Evolutionary conservation across 37 sponge, comb jelly and placozoan genomes (phyloP).

Genomic region (Lycopodina hypogea): DNA sequence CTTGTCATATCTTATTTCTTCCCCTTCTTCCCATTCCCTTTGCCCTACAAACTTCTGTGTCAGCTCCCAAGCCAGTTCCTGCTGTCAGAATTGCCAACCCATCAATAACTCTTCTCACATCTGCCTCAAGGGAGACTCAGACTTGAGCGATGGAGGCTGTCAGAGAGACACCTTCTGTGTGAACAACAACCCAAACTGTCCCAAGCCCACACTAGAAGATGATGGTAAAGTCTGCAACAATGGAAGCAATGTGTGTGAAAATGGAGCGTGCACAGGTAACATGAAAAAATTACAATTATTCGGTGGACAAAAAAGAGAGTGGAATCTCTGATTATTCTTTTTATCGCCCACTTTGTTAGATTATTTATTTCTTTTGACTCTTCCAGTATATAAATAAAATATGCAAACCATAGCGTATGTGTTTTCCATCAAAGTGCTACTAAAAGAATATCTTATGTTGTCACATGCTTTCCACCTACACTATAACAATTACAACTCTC

Average conservation of each 20-base stretch:
- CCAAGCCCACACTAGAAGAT: not conserved
- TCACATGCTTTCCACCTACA: no score
- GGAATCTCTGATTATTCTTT: not conserved
- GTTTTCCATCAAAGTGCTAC: no score
- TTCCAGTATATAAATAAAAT: no score
- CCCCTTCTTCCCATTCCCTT: not conserved
- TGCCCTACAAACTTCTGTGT: not conserved
- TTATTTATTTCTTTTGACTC: no score
- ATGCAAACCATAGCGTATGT: no score
- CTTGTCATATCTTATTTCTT: not conserved
- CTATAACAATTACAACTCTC: no score
- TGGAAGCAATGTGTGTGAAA: constrained; percentile 35
- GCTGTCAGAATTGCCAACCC: constrained; percentile 3
- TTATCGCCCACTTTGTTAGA: no score
- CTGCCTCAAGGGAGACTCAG: constrained; percentile 35
- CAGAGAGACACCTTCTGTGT: constrained; percentile 15
- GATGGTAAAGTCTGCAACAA: constrained; percentile 42
- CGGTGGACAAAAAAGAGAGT: not conserved
- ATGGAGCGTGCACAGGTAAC: constrained; percentile 50
- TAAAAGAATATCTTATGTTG: no score
- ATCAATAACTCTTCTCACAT: not conserved
- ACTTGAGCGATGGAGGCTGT: constrained; percentile 18
- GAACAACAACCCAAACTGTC: constrained; percentile 20
- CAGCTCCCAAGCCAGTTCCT: constrained; percentile 35
- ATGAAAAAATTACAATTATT: not conserved